phyloP scores from a whole-genome alignment of 2,113 vertebrate species.

The Colaptes auratus region DNA sequence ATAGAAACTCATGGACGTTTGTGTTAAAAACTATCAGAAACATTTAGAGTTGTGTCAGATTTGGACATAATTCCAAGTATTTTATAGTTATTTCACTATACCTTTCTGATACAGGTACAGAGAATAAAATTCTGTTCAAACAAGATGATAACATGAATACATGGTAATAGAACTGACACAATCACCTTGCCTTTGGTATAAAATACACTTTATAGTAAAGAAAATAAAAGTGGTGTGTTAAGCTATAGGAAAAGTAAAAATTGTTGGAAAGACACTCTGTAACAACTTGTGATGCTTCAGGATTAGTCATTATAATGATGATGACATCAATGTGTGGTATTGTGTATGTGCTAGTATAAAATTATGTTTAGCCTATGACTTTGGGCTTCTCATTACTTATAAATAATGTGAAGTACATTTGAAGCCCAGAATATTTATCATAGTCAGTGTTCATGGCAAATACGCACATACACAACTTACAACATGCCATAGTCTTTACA shows the following conservation, averaged over 20 bases:
- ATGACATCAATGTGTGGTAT: not conserved
- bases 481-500: not conserved
- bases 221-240: not conserved
- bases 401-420: not conserved
- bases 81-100: not conserved
- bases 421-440: not conserved
- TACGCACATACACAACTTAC: not conserved
- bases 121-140: not conserved
- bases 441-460: not conserved
- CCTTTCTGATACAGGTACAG: not conserved
- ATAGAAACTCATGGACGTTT: not conserved
- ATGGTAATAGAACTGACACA: not conserved
- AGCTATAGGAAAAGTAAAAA: not conserved
- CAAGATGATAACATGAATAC: not conserved
- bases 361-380: not conserved
- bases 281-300: not conserved
- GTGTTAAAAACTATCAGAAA: not conserved
- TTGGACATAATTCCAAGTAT: not conserved
- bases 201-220: not conserved
- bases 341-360: not conserved
- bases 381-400: not conserved
- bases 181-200: not conserved
- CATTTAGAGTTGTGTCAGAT: not conserved
- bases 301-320: accelerated
- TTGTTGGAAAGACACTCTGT: not conserved